These are phyloP conservation scores for Magallana gigas DNA, from an alignment of 1,140 invertebrate species.

Conservation along the genomic window DNA sequence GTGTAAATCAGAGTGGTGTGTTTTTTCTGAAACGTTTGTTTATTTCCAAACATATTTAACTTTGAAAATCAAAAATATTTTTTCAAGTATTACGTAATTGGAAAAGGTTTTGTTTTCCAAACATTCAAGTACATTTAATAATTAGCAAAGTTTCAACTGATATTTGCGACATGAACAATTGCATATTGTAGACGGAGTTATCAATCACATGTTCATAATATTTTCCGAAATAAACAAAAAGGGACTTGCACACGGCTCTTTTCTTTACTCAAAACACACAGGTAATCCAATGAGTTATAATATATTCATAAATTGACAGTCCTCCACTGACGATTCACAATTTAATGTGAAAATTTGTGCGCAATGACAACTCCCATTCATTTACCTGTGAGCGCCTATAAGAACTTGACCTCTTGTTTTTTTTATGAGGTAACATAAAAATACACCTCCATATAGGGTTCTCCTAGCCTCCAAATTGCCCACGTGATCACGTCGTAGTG, in stretches of 20 bases:
- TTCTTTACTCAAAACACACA: background rate
- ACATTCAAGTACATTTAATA: no score
- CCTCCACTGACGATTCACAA: conserved; percentile 17
- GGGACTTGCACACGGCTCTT: conserved; percentile 12
- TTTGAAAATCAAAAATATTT: no score
- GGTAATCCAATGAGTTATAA: background rate
- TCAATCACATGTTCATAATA: background rate
- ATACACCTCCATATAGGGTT: background rate
- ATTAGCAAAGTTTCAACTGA: no score
- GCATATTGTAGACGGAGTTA: no score
- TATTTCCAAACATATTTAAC: no score
- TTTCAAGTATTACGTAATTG: no score
- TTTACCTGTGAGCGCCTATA: background rate
- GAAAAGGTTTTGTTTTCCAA: no score
- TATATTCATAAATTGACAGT: conserved; percentile 25
- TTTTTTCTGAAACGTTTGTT: no score
- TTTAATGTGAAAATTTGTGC: conserved; percentile 20
- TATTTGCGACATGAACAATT: no score
- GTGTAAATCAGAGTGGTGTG: no score
- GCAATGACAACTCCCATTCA: conserved; percentile 16
- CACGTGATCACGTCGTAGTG: conserved; percentile 2
- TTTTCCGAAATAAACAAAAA: background rate
- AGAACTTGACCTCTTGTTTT: background rate
- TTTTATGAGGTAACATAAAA: conserved; percentile 22
- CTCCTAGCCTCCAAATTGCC: background rate